Evolutionary conservation across 1,140 invertebrate genomes (phyloP).

Genomic region (Scaptomyza hsui): DNA sequence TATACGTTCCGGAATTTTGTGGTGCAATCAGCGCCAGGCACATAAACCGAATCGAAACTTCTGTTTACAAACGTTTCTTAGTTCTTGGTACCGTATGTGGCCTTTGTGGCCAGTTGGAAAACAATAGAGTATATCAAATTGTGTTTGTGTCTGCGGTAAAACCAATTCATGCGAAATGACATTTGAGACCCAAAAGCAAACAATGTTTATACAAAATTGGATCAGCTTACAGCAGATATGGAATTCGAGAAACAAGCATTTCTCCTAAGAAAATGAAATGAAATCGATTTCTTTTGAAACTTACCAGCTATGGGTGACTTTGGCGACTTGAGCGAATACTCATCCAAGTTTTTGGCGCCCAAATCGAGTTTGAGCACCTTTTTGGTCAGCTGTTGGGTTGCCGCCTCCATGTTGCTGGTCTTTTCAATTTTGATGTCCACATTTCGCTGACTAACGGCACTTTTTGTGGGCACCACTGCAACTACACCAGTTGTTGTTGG

Average conservation of each 20-base stretch:
- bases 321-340: conserved; percentile 77
- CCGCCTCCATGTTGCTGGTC: conserved; percentile 83
- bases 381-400: conserved; percentile 86
- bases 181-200: neutral
- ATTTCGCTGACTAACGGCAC: conserved; percentile 86
- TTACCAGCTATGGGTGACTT: conserved; percentile 82
- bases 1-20: neutral
- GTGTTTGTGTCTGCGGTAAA: conserved; percentile 5
- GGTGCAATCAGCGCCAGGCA: too few relatives aligned
- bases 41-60: neutral
- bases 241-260: neutral
- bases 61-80: conserved; percentile 2
- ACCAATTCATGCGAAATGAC: conserved; percentile 18
- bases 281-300: conserved; percentile 16
- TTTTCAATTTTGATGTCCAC: conserved; percentile 84
- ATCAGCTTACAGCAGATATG: neutral
- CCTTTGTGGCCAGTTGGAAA: conserved; percentile 8
- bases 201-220: neutral
- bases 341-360: conserved; percentile 73
- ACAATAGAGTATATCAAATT: neutral
- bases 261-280: too few relatives aligned
- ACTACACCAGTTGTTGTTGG: conserved; percentile 2
- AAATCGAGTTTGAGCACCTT: conserved; percentile 88
- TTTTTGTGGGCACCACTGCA: conserved; percentile 64
- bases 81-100: neutral